Conservation (phyloP, 2,888 invertebrate species). For the Axea sp. region DNA sequence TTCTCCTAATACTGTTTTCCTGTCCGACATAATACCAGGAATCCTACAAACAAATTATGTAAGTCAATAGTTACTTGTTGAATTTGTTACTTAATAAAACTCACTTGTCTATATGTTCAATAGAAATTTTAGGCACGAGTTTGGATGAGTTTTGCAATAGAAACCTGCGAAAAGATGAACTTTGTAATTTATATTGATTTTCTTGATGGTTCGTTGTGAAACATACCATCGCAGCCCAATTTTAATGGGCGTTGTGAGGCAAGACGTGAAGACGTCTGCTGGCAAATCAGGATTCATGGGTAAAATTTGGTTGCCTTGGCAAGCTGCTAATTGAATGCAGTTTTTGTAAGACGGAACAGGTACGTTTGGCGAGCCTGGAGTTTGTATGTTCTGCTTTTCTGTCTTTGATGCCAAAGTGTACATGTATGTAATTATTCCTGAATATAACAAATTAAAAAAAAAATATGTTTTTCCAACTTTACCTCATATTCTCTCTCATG, state of each 20-base stretch:
- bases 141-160: constrained; percentile 91
- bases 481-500: constrained; percentile 90
- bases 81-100: constrained; percentile 72
- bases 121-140: constrained; percentile 89
- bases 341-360: constrained; percentile 86
- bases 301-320: constrained; percentile 93
- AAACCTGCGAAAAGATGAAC: too few relatives aligned
- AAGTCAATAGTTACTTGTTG: too few relatives aligned
- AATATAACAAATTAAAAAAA: too few relatives aligned
- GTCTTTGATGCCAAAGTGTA: constrained; percentile 7
- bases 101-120: constrained; percentile 95
- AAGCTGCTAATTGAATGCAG: constrained; percentile 98
- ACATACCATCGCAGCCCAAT: constrained; percentile 93
- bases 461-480: too few relatives aligned
- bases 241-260: constrained; percentile 98
- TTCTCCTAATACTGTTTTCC: constrained; percentile 98
- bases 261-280: constrained; percentile 98
- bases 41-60: constrained; percentile 83
- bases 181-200: too few relatives aligned
- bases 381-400: constrained; percentile 73
- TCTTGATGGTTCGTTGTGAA: neutral
- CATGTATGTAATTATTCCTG: too few relatives aligned
- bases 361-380: constrained; percentile 71
- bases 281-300: constrained; percentile 99
- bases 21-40: constrained; percentile 95